Conservation (phyloP, 35 echinoderm and acorn worm species). For the Ophiothrix spiculata region DNA sequence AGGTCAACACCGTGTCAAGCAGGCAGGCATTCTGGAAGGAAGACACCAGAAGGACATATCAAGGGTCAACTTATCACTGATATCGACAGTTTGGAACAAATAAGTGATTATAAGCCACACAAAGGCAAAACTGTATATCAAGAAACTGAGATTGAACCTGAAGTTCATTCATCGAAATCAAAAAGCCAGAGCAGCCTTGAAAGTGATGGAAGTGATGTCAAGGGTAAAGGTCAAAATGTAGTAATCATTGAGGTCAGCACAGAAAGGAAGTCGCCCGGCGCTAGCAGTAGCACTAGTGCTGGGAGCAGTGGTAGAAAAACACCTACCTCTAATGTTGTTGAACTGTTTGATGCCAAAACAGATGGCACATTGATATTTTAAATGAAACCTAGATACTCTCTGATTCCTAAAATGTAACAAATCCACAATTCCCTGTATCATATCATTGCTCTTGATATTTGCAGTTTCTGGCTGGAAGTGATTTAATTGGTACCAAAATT, state of each 20-base stretch:
- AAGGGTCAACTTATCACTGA: background rate
- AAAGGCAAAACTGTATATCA: background rate
- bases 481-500: too few relatives aligned
- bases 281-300: background rate
- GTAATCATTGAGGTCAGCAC: background rate
- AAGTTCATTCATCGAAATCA: background rate
- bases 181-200: background rate
- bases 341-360: background rate
- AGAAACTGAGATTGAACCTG: background rate
- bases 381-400: too few relatives aligned
- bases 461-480: too few relatives aligned
- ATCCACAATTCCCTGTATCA: too few relatives aligned
- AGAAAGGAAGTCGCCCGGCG: background rate
- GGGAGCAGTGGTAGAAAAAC: conserved; percentile 6
- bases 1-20: background rate
- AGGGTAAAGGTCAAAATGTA: background rate
- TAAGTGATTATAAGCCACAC: background rate
- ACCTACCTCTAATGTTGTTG: background rate
- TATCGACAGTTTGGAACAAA: background rate
- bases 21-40: background rate
- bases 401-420: too few relatives aligned
- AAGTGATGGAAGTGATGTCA: background rate
- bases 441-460: too few relatives aligned
- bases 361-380: conserved; percentile 1
- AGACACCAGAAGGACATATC: background rate